Conservation (phyloP, 2,888 invertebrate species). For the Pantelozetes paolii region DNA sequence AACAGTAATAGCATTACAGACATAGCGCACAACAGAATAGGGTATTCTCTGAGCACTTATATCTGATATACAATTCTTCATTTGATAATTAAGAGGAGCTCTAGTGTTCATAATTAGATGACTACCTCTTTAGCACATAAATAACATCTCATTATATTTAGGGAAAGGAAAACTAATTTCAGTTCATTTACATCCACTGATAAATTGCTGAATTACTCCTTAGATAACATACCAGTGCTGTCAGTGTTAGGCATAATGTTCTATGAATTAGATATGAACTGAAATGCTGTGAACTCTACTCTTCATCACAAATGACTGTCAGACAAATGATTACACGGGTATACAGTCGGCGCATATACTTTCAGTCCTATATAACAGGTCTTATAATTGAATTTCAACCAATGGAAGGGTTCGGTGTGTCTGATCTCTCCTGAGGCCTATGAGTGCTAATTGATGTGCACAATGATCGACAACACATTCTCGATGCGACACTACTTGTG, state of each 20-base stretch:
- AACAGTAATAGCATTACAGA: constrained; percentile 1
- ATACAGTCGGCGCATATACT: constrained; percentile 31
- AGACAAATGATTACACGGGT: constrained; percentile 14
- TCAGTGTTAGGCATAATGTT: background rate
- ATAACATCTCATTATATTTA: constrained; percentile 36
- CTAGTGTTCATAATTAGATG: constrained; percentile 31
- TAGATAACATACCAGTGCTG: constrained; percentile 9
- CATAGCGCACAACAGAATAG: background rate
- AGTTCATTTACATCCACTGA: constrained; percentile 34
- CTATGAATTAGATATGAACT: constrained; percentile 2
- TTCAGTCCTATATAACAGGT: constrained; percentile 34
- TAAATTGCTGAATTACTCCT: constrained; percentile 32
- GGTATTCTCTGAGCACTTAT: background rate
- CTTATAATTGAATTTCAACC: constrained; percentile 32
- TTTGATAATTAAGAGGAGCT: constrained; percentile 24
- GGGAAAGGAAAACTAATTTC: constrained; percentile 31
- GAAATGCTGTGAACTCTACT: constrained; percentile 7
- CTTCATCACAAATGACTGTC: constrained; percentile 30
- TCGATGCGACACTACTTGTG: constrained; percentile 20
- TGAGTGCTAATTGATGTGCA: constrained; percentile 35
- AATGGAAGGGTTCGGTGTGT: constrained; percentile 31
- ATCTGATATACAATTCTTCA: constrained; percentile 22
- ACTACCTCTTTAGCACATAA: constrained; percentile 32
- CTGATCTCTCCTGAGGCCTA: constrained; percentile 34
- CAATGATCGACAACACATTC: constrained; percentile 3